A percentile compares a stretch with the other conserved stretches of the same genome.
These are phyloP conservation scores for Dasyurus viverrinus DNA, from an alignment of 2,113 vertebrate genomes.

Conservation along the genomic window DNA sequence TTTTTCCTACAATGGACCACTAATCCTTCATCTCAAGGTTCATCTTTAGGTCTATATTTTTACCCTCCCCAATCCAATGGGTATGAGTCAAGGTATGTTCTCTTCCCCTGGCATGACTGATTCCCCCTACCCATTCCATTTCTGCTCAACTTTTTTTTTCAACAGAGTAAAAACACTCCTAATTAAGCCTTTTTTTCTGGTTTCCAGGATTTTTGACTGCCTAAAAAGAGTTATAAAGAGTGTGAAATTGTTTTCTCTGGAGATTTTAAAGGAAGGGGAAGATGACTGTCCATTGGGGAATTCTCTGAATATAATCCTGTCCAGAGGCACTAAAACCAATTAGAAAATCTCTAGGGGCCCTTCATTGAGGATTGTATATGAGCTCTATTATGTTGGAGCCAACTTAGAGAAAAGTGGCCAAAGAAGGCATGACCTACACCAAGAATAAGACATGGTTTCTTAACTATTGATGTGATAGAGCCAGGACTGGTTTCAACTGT, in stretches of 20 bases:
- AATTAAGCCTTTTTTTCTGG: background rate
- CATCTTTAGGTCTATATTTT: background rate
- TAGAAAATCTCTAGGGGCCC: background rate
- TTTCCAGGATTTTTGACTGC: background rate
- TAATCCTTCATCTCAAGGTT: background rate
- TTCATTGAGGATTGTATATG: background rate
- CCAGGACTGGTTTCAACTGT: slow-evolving; percentile 26
- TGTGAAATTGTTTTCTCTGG: background rate
- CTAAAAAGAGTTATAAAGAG: background rate
- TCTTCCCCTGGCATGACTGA: background rate
- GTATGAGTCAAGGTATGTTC: background rate
- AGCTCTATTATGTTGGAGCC: background rate
- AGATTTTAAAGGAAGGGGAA: background rate
- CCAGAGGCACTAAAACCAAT: background rate
- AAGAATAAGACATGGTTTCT: background rate
- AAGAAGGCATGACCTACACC: background rate
- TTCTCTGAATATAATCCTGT: background rate
- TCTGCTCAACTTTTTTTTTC: background rate
- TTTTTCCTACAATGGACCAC: background rate
- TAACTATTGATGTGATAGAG: background rate
- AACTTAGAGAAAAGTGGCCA: background rate
- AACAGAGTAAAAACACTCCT: background rate
- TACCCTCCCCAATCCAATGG: background rate
- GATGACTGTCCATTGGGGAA: background rate
- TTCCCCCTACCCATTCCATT: background rate